Base-by-base conservation (phyloP, 2,797 vertebrate genomes). In the Sparidentex hasta region DNA sequence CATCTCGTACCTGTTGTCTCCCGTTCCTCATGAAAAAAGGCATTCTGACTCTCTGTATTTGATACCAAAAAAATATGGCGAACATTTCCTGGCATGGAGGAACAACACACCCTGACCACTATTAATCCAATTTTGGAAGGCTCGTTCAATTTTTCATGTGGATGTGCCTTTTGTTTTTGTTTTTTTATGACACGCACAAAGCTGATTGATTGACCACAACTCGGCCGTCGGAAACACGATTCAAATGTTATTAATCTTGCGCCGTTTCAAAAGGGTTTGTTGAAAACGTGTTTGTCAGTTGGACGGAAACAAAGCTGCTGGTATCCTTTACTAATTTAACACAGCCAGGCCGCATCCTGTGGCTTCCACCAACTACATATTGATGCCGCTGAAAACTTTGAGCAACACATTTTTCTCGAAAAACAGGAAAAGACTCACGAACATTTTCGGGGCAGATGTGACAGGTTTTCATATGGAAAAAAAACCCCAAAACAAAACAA, bases 231-330 rank as follows among this genome's bases (percentile, higher is more conserved):
- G 56, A 76, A 77, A 71, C 71, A 38, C 13, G 52, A 57, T 74
- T 75, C 44, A 62, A 65, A 73, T 46, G 29, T 48, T 68, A 56
- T 78, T 69, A 65, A 74, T 82, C 77, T 78, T 73, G 44, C 70
- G 61, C 59, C 47, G 17, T 78, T 82, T 76, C 59, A 58, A 82
- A 33, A 84, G 66, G 54, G 48, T 56, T 77, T 77, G 71, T 61
- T 70, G 54, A 79, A 87, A 80, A 71, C 74, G 52, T 38, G 68
- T 79, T 80, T 83, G 83, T 87, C 83, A 71, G 78, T 70, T 41
- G 52, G 57, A 55, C 18, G 65, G 73, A 72, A 85, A 84, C 84
- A 82, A 81, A 76, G 65, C 62, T 71, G 64, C 81, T 69, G 75
- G 44, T 71, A 55, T 83, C 67, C 58, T 78, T 87, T 74, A 62